These are phyloP conservation scores for Lophius americanus DNA, from an alignment of 2,797 vertebrate species.

Conservation along the genomic window DNA sequence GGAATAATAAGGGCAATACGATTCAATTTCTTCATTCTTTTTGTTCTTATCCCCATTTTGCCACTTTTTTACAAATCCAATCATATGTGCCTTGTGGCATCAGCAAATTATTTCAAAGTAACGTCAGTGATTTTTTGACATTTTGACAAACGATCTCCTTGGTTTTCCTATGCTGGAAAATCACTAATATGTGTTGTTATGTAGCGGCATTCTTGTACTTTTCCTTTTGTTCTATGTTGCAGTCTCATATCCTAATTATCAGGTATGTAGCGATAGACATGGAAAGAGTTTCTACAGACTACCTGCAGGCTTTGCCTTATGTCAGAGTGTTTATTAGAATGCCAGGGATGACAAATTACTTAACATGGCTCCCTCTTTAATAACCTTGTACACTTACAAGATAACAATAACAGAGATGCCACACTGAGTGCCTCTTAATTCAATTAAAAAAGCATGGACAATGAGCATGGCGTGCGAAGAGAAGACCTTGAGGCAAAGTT, in stretches of 20 bases:
- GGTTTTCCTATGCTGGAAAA: conserved; percentile 17
- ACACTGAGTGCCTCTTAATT: conserved; percentile 68
- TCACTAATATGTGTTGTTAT: conserved; percentile 11
- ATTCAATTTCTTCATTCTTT: conserved; percentile 50
- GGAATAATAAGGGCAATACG: conserved; percentile 54
- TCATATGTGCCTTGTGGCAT: conserved; percentile 9
- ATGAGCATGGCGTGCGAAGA: conserved; percentile 55
- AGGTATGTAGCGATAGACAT: conserved; percentile 68
- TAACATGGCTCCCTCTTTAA: conserved; percentile 69
- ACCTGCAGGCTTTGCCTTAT: conserved; percentile 62
- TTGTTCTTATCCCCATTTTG: conserved; percentile 30
- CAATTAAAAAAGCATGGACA: conserved; percentile 71
- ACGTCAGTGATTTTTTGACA: conserved; percentile 12
- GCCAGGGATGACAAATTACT: conserved; percentile 75
- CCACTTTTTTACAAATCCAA: conserved; percentile 16
- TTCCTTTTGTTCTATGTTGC: conserved; percentile 16
- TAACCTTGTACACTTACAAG: conserved; percentile 73
- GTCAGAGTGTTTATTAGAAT: conserved; percentile 74
- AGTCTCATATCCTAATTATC: conserved; percentile 72
- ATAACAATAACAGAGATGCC: conserved; percentile 72
- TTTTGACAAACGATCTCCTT: conserved; percentile 19
- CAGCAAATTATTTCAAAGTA: neutral
- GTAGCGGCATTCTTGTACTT: neutral
- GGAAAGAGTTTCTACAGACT: conserved; percentile 64
- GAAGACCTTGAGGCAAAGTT: conserved; percentile 65